Evolutionary conservation across 2,797 vertebrate genomes (phyloP), one percentile per base, ranked within the genome.

Genomic region (Lacerta viridis): DNA sequence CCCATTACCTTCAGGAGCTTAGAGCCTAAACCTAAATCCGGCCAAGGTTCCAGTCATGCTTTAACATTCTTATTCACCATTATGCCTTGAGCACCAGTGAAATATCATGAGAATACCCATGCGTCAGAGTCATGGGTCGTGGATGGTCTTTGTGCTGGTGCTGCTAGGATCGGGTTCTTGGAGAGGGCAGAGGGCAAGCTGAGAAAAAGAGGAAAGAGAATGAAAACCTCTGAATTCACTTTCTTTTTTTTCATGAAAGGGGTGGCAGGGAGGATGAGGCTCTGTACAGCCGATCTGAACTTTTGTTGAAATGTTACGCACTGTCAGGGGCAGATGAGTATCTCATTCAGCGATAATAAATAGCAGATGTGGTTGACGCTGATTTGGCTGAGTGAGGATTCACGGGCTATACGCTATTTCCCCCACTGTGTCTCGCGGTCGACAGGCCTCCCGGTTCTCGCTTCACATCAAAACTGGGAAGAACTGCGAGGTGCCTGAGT

Each of bases 381-480:
- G 55, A 86, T 81, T 80, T 50, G 25, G 71, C 29, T 69, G 18
- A 87, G 76, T 23, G 13, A 66, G 76, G 90, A 27, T 86, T 77
- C 15, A 55, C 23, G 77, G 90, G 78, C 71, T 55, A 27, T 36
- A 8, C 46, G 20, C 77, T 50, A 80, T 87, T 93, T 91, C 43
- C 50, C 50, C 76, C 17, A 89, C 78, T 36, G 76, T 46, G 5
- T 91, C 83, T 88, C 81, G 83, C 80, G 83, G 78, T 80, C 5
- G 2, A 83, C 87, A 85, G 90, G 78, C 87, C 85, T 85, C 84
- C 88, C 82, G 0, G 61, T 83, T 85, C 85, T 80, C 6, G 68
- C 71, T 41, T 46, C 66, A 68, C 87, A 84, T 95, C 88, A 92
- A 83, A 94, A 89, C 91, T 89, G 90, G 50, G 23, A 87, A 55